These are phyloP conservation scores for Etheostoma spectabile DNA, from an alignment of 2,113 vertebrate genomes.

Conservation along the genomic window DNA sequence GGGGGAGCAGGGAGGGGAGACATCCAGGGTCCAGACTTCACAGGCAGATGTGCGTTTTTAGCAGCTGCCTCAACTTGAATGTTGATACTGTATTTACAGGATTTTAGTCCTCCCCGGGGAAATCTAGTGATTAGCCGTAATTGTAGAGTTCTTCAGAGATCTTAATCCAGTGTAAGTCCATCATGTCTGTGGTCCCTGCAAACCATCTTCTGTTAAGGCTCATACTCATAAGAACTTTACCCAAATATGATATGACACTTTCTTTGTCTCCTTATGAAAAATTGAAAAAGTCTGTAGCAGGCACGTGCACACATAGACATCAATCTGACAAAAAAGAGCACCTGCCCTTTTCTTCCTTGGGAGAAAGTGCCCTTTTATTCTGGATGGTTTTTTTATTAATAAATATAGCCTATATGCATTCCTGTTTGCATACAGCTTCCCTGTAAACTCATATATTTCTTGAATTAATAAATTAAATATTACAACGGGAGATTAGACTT, in stretches of 20 bases:
- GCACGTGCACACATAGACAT: too few species aligned
- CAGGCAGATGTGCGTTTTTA: neutral
- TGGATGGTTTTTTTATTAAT: too few species aligned
- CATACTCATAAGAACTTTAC: neutral
- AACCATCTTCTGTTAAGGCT: neutral
- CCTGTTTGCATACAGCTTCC: too few species aligned
- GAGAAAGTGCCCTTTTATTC: too few species aligned
- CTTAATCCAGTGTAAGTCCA: neutral
- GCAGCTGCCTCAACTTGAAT: neutral
- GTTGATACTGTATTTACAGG: neutral
- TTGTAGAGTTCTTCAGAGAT: conserved; percentile 10
- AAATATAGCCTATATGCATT: too few species aligned
- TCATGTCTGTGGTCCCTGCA: neutral
- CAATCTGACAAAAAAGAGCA: too few species aligned
- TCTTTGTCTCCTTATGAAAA: neutral
- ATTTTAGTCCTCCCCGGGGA: neutral
- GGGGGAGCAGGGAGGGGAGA: too few species aligned
- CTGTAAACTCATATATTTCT: too few species aligned
- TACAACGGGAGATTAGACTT: too few species aligned
- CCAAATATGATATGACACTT: neutral
- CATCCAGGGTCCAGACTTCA: neutral
- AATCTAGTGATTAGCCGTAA: conserved; percentile 12
- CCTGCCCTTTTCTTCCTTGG: too few species aligned
- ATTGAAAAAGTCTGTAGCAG: neutral
- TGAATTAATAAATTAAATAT: too few species aligned